Evolutionary conservation across 2,113 vertebrate genomes (phyloP), one percentile per base, ranked within the genome.

Genomic region (Symphodus melops): DNA sequence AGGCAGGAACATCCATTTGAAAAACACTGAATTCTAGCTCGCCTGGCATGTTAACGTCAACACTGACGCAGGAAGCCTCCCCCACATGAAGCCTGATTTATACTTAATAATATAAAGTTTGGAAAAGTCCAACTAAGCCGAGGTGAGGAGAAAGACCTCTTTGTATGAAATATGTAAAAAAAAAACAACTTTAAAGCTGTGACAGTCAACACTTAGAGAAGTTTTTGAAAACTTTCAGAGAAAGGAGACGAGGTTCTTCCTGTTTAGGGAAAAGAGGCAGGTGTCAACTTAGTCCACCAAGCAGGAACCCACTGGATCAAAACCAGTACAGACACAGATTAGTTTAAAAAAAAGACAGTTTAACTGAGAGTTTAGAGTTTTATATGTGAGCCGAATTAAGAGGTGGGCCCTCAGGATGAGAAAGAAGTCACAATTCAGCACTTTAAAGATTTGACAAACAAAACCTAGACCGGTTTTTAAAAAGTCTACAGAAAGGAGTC

Each of bases 211-310:
- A 49, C 0, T 3, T 49, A 8, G 4, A 1, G 17, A n/a, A 19
- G 48, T 49, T 6, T 49, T n/a, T n/a, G 3, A 19, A 49, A 19
- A 49, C n/a, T 7, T n/a, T 1, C 5, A 49, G 48, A 48, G 16
- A 16, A 14, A 48, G 44, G 16, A 17, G 44, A 1, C 13, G 16
- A 48, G 13, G 48, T 1, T 8, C 48, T 59, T 51, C 36, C 69
- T 60, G 53, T 62, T 56, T 67, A 42, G 51, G 79, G 74, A 72
- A 64, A 85, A 85, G 80, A 4, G 60, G 86, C 88, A 86, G 88
- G 89, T 86, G 88, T 84, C 64, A 25, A 25, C 25, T 25, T 25
- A 42, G 3, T 7, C 10, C 9, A 12, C 14, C 33, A 42, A 19
- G 23, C 13, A 39, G 28, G 28, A 33, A 33, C 28, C 1, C 28